Evolutionary conservation across 2,113 vertebrate species (phyloP), one percentile per base, ranked within the genome.

Genomic region (Mastomys natalensis): DNA sequence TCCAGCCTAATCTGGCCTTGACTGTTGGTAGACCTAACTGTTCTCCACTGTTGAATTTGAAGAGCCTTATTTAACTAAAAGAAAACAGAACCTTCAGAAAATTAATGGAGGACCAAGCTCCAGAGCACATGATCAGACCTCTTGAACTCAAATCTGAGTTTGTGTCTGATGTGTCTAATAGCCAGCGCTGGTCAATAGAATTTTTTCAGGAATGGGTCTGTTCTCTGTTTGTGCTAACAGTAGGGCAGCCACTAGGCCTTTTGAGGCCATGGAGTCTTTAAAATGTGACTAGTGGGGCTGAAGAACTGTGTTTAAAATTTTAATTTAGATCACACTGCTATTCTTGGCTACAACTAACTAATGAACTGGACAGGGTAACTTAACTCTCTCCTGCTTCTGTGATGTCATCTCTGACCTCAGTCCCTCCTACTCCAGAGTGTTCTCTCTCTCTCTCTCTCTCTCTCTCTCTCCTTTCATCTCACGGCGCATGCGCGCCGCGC

Each of bases 401-500:
- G 95, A 95, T 24, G 76, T 84, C 87, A 45, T 73, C 37, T 92
- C 74, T 95, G 70, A 81, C 40, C 58, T 91, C 51, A 31, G 68
- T 24, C 51, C 24, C 34, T 43, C 3, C 45, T 4, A 8, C 87
- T 43, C 4, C 40, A 48, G 2, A 26, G 62, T 64, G 8, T 19
- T 22, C n/a, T 73, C 70, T 17, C 31, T 70, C 68, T 70, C 34
- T 6, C 68, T 70, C 68, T 70, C 68, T 15, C 66, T 34, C 66
- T 34, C 66, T 15, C 68, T 16, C 66, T 34, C 31, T 15, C n/a
- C n/a, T n/a, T n/a, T n/a, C n/a, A n/a, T n/a, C n/a, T n/a, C n/a
- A n/a, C n/a, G n/a, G n/a, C n/a, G n/a, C n/a, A n/a, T n/a, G n/a
- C n/a, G n/a, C n/a, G n/a, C n/a, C n/a, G n/a, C n/a, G n/a, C n/a